phyloP scores from a whole-genome alignment of 2,113 vertebrate species.

The Muntiacus muntjak region DNA sequence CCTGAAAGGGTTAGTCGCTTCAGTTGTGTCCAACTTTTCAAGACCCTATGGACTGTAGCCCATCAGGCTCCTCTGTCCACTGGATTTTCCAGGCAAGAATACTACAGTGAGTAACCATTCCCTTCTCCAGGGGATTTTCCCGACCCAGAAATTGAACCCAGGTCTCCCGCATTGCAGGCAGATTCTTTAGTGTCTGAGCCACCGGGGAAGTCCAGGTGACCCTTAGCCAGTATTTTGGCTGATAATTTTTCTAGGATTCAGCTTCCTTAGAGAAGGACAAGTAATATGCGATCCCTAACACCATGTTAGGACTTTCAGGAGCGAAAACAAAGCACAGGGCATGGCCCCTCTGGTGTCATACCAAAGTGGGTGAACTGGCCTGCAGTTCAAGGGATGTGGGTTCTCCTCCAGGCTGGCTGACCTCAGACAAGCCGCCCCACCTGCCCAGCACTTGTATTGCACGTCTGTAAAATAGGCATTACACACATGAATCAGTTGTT shows the following conservation, averaged over 20 bases:
- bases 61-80: not conserved
- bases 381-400: constrained; percentile 2
- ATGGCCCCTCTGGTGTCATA: not conserved
- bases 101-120: not conserved
- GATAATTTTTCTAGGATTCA: not conserved
- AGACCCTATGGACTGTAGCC: not conserved
- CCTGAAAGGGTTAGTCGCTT: not conserved
- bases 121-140: not conserved
- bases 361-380: not conserved
- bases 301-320: not conserved
- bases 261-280: not conserved
- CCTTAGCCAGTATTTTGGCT: not conserved
- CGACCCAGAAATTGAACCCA: not conserved
- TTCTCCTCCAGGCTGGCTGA: not conserved
- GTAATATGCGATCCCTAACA: not conserved
- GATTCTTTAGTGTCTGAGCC: not conserved
- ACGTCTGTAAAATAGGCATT: constrained; percentile 59
- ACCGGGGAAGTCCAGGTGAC: not conserved
- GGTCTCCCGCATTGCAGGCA: not conserved
- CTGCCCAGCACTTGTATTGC: constrained; percentile 47
- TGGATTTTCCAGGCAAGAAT: not conserved
- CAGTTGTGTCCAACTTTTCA: not conserved
- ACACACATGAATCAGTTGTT: constrained; percentile 68
- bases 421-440: constrained; percentile 61
- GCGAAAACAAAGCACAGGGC: not conserved